Base-by-base conservation (phyloP, 2,797 vertebrate species). In the Eulemur mongoz region DNA sequence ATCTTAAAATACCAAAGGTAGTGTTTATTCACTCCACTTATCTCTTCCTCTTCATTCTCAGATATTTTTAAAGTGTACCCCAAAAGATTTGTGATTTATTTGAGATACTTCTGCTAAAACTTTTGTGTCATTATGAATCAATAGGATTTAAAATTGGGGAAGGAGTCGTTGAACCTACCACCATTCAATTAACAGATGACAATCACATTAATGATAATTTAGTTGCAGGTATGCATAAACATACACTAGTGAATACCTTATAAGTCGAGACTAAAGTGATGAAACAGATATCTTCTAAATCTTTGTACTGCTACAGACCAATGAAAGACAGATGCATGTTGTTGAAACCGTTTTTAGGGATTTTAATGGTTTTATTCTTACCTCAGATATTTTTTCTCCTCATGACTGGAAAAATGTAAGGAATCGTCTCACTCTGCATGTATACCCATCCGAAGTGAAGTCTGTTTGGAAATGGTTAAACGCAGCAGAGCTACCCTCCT, bases 391-490 rank as follows among this genome's bases (percentile, higher is more conserved):
- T 75, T 72, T 14, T 85, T 89, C 23, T 3, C 32, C 57, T 85
- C n/a, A 22, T 32, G 45, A 3, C 25, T 17, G 27, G 35, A n/a
- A 80, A 89, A 82, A 12, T 40, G 4, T 32, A 22, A 7, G 15
- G 52, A 50, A 65, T 63, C 1, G 27, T 83, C 50, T 59, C 4
- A 1, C 61, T 93, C 52, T 22, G 35, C 30, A 87, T 73, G 20
- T 76, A 45, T 85, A 32, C 7, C 78, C 35, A 65, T 82, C 10
- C 35, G n/a, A 80, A 81, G 38, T 13, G 17, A 86, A 25, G 50
- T 45, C 32, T 91, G 82, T 63, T 65, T 92, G 73, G 30, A 90
- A 85, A 93, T 67, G n/a, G 87, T 96, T 93, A 90, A 79, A 84
- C 50, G n/a, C n/a, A 63, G 23, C n/a, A 48, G 7, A 72, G 67